These are phyloP conservation scores for Orius insidiosus DNA, from an alignment of 1,140 invertebrate genomes.

Conservation along the genomic window DNA sequence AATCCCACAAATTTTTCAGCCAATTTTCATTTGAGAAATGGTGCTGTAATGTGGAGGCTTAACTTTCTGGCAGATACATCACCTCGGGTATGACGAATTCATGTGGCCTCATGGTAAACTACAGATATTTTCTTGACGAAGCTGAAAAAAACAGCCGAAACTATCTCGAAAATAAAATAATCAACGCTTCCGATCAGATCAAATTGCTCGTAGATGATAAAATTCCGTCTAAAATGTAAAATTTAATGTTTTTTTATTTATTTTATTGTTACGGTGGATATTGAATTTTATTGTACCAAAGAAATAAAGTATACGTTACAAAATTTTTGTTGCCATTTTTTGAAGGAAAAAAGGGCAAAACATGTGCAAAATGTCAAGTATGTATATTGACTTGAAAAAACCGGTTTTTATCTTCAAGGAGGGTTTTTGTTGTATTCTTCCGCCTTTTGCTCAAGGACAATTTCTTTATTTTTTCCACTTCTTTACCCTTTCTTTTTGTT, in stretches of 20 bases:
- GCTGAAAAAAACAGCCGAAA: conserved; percentile 41
- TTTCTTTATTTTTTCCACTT: too few relatives aligned
- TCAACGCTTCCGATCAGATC: conserved; percentile 31
- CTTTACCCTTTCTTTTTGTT: too few relatives aligned
- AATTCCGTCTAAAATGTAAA: conserved; percentile 11
- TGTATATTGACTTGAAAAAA: too few relatives aligned
- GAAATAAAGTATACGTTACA: too few relatives aligned
- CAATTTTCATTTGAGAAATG: conserved; percentile 61
- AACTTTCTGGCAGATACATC: conserved; percentile 57
- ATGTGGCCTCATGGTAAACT: conserved; percentile 67
- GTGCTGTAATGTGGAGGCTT: conserved; percentile 59
- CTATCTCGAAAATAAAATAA: conserved; percentile 40
- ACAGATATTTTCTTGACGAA: conserved; percentile 43
- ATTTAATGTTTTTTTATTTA: neutral
- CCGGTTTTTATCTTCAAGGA: too few relatives aligned
- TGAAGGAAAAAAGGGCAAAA: too few relatives aligned
- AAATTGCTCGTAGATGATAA: conserved; percentile 8
- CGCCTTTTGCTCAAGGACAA: too few relatives aligned
- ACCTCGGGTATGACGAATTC: conserved; percentile 46
- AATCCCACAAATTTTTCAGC: conserved; percentile 32
- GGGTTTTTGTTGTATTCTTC: too few relatives aligned
- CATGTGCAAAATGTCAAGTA: too few relatives aligned
- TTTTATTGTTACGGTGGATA: too few relatives aligned
- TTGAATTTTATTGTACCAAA: too few relatives aligned
- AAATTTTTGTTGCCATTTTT: too few relatives aligned